Evolutionary conservation across 1,140 invertebrate species (phyloP).

Genomic region (Manduca sexta): DNA sequence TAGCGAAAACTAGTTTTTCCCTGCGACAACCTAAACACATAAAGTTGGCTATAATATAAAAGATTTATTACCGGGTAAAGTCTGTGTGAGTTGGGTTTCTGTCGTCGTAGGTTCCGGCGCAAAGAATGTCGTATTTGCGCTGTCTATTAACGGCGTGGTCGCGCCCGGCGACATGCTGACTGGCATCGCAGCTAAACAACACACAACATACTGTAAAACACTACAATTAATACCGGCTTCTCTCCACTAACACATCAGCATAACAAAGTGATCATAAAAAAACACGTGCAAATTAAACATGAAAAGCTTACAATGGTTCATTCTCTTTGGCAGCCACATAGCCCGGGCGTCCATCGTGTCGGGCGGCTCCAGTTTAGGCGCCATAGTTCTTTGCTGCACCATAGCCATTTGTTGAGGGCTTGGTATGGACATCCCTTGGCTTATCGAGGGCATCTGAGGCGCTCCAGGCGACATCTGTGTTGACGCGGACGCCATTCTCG

Average conservation of each 20-base stretch:
- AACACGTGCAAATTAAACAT: constrained; percentile 23
- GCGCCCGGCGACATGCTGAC: constrained; percentile 61
- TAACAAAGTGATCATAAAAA: constrained; percentile 10
- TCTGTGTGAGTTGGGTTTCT: constrained; percentile 58
- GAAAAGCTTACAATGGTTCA: constrained; percentile 78
- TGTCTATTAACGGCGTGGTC: constrained; percentile 56
- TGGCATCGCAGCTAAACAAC: constrained; percentile 52
- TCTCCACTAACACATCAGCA: constrained; percentile 3
- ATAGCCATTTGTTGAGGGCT: constrained; percentile 58
- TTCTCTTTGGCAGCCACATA: constrained; percentile 76
- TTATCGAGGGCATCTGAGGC: constrained; percentile 58
- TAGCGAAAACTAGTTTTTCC: too few species aligned
- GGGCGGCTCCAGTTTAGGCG: constrained; percentile 63
- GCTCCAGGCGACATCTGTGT: constrained; percentile 59
- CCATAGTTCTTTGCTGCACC: constrained; percentile 55
- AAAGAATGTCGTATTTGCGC: constrained; percentile 49
- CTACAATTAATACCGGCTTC: not conserved
- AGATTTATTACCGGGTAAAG: constrained; percentile 41
- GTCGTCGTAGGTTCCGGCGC: constrained; percentile 48
- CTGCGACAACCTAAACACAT: too few species aligned
- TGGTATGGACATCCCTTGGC: constrained; percentile 53
- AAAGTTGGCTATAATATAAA: not conserved
- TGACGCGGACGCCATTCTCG: constrained; percentile 52
- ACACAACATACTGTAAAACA: not conserved
- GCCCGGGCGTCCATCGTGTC: constrained; percentile 69